Base-by-base conservation (phyloP, 2,888 invertebrate species). In the Drosophila cyrtoloma region DNA sequence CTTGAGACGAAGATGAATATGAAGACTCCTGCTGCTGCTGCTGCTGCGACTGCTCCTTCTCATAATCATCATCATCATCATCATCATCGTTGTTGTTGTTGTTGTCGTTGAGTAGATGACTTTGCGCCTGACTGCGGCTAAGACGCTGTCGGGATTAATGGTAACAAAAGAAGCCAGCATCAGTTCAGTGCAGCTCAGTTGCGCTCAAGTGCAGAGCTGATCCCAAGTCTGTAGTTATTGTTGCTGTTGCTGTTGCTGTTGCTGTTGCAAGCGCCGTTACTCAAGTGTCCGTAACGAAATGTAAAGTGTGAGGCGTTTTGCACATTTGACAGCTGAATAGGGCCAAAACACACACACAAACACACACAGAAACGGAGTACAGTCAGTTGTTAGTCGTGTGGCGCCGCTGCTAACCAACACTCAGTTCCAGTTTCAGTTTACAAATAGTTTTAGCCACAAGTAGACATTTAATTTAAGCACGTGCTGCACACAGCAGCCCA, bases 121-220 rank as follows among this genome's bases (percentile, higher is more conserved):
- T 81, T 81, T 81, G 82, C 81, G 82, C 80, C 77, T 79, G 82
- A 78, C 79, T 79, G 82, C 82, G 78, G 81, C 78, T 63, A 71
- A 79, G 39, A 64, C 76, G 35, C 77, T 57, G 67, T 57, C 55
- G 64, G 55, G 86, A 81, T 86, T 86, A 84, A 75, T 77, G 58
- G 71, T 71, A 89, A 90, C 86, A 90, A 90, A 89, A 88, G 82
- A 76, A 71, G 53, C 58, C 55, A 50, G 55, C 58, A 37, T 51
- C 47, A 63, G 55, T 47, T 59, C 19, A 57, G 72, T 59, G 44
- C 47, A 63, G 55, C 26, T 47, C 47, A 47, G 47, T 44, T 53
- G 53, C 71, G 58, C 71, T 81, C 79, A 79, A 79, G 75, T 80
- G 80, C 59, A 63, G 59, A 59, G 80, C 75, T 72, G 70, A 75